Evolutionary conservation across 2,797 vertebrate species (phyloP).

Genomic region (Siniperca obscura): DNA sequence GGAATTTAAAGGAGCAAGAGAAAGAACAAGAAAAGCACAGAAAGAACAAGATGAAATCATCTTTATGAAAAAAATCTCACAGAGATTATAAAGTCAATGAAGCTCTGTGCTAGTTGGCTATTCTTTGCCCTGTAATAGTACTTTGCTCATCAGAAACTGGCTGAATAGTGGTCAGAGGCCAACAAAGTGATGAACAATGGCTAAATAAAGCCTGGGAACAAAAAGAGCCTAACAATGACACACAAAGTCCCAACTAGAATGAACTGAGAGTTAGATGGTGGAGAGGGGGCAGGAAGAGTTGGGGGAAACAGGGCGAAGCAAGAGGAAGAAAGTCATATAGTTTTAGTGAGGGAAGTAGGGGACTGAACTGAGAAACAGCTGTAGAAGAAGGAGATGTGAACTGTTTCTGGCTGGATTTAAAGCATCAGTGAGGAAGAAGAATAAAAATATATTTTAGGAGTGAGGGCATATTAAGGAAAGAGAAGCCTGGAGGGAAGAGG

Average conservation of each 20-base stretch:
- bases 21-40: conserved; percentile 9
- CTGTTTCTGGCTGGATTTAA: background rate
- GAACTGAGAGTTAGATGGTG: conserved; percentile 35
- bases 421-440: conserved; percentile 8
- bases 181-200: conserved; percentile 68
- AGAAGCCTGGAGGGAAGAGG: background rate
- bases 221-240: conserved; percentile 63
- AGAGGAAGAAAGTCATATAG: conserved; percentile 53
- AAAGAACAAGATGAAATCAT: conserved; percentile 11
- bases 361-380: conserved; percentile 59
- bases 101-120: conserved; percentile 35
- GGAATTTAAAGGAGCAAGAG: conserved; percentile 38
- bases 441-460: background rate
- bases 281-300: conserved; percentile 39
- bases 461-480: background rate
- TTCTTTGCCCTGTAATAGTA: conserved; percentile 39
- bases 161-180: conserved; percentile 64
- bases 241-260: conserved; percentile 57
- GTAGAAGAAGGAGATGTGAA: conserved; percentile 27
- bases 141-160: conserved; percentile 62
- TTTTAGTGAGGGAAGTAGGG: conserved; percentile 25
- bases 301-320: conserved; percentile 13
- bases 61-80: conserved; percentile 22
- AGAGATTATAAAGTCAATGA: conserved; percentile 28
- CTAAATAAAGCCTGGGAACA: conserved; percentile 70